Conservation (phyloP, 2,888 invertebrate species). For the Sussaba pulchella region DNA sequence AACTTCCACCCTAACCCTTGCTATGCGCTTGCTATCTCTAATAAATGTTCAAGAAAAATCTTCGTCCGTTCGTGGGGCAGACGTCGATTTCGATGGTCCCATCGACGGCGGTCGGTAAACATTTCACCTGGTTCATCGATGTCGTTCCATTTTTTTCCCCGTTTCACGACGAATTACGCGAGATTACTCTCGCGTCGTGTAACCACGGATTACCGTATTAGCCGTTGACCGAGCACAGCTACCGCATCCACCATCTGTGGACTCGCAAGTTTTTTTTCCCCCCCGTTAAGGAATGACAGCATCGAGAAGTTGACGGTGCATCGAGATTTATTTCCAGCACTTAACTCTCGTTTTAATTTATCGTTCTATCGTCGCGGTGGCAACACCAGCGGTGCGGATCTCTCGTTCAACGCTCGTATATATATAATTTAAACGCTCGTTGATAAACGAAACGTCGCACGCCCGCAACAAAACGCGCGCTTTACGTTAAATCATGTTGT, state of each 20-base stretch:
- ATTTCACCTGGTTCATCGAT: conserved; percentile 27
- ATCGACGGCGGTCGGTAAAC: conserved; percentile 6
- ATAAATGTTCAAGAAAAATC: too few relatives aligned
- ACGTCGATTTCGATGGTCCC: neutral
- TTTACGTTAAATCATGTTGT: too few relatives aligned
- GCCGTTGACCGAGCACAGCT: conserved; percentile 27
- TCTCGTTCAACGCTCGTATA: conserved; percentile 5
- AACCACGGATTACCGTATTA: conserved; percentile 51
- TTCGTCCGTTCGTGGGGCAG: too few relatives aligned
- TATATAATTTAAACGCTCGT: neutral
- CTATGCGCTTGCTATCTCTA: too few relatives aligned
- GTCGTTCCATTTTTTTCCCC: conserved; percentile 19
- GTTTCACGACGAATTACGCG: conserved; percentile 15
- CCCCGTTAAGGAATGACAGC: conserved; percentile 36
- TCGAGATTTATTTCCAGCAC: conserved; percentile 34
- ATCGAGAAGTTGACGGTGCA: neutral
- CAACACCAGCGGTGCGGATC: conserved; percentile 1
- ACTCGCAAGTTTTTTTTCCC: conserved; percentile 13
- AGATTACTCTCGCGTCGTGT: conserved; percentile 28
- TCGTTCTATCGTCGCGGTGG: conserved; percentile 9
- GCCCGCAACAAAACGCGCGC: neutral
- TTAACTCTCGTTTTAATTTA: conserved; percentile 40
- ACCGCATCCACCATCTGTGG: conserved; percentile 42
- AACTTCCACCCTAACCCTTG: too few relatives aligned
- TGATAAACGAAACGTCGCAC: neutral